A percentile compares a stretch with the other conserved stretches of the same genome.
Evolutionary conservation across 2,113 vertebrate genomes (phyloP).

Genomic region (Pterocles orientalis): DNA sequence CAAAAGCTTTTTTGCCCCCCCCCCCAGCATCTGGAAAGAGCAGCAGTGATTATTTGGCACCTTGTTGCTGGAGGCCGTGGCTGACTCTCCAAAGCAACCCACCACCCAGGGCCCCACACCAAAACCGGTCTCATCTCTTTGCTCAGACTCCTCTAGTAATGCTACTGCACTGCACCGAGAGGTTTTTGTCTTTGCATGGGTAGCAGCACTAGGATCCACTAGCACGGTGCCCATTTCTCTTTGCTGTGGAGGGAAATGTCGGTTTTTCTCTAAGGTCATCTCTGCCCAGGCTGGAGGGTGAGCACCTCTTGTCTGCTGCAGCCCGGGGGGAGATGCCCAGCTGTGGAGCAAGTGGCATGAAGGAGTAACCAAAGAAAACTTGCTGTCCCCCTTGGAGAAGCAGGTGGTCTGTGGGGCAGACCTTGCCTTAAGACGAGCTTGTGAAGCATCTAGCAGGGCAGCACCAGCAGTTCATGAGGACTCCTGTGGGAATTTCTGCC

Average conservation of each 20-base stretch:
- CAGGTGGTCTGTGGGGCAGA: background rate
- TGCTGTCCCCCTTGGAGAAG: background rate
- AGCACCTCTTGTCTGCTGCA: background rate
- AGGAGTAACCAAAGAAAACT: background rate
- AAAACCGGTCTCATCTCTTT: background rate
- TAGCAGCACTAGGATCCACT: rapidly evolving
- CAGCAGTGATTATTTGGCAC: background rate
- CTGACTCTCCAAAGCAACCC: background rate
- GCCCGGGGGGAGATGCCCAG: background rate
- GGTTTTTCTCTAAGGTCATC: background rate
- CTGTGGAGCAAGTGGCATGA: background rate
- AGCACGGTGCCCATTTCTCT: background rate
- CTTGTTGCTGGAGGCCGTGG: rapidly evolving
- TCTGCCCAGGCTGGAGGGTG: background rate
- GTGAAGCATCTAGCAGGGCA: background rate
- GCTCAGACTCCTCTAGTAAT: background rate
- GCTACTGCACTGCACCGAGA: rapidly evolving
- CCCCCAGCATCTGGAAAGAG: background rate
- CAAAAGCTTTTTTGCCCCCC: background rate
- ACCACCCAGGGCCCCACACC: background rate
- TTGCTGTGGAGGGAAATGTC: rapidly evolving
- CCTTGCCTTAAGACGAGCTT: background rate
- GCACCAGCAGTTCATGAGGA: background rate
- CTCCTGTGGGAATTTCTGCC: background rate
- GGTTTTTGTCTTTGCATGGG: background rate